A percentile compares a stretch with the other conserved stretches of the same genome.
These are phyloP conservation scores for Monoplex corrugatus DNA, from an alignment of 2,888 invertebrate genomes.

Conservation along the genomic window DNA sequence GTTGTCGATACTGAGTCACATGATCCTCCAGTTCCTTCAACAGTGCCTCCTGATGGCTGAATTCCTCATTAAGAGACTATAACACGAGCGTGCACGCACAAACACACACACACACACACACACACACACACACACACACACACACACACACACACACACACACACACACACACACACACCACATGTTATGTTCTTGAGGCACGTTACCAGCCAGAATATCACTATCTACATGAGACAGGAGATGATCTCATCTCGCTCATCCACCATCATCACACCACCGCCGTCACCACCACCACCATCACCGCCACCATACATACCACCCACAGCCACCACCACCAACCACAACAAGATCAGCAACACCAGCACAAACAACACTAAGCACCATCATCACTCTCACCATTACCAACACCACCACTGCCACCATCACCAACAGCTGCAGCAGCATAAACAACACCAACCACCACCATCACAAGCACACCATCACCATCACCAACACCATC, in stretches of 20 bases:
- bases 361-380: too few species aligned
- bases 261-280: slow-evolving; percentile 26
- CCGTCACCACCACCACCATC: too few species aligned
- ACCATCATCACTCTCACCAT: too few species aligned
- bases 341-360: too few species aligned
- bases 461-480: too few species aligned
- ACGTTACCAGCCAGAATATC: background rate
- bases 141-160: slow-evolving; percentile 7
- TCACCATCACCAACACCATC: too few species aligned
- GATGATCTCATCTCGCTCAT: background rate
- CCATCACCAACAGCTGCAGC: too few species aligned
- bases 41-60: slow-evolving; percentile 86
- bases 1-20: slow-evolving; percentile 86
- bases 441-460: too few species aligned
- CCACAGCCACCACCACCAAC: slow-evolving; percentile 75
- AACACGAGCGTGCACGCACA: too few species aligned
- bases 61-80: slow-evolving; percentile 87
- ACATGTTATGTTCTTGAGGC: background rate
- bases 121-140: too few species aligned
- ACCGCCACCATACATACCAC: too few species aligned
- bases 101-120: slow-evolving; percentile 1
- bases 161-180: background rate
- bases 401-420: too few species aligned
- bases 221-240: background rate
- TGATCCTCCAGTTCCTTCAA: slow-evolving; percentile 86